Percentiles rank a stretch among this genome's conserved stretches.
phyloP scores from a whole-genome alignment of 1,140 invertebrate species.

The Nephila pilipes region DNA sequence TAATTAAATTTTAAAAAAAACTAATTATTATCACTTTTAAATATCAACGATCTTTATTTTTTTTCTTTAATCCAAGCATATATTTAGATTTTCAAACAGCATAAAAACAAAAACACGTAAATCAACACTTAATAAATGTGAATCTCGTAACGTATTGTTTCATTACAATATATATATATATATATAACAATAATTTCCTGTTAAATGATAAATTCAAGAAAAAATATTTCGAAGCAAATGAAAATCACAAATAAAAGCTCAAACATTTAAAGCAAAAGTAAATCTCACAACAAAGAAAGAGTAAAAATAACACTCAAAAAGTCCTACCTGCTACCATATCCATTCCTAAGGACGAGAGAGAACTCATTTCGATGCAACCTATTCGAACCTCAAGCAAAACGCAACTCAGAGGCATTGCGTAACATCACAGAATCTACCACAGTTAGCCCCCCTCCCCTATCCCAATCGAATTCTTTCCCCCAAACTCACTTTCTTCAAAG shows the following conservation, averaged over 20 bases:
- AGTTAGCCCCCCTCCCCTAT: neutral
- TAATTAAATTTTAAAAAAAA: too few species aligned
- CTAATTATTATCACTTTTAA: too few species aligned
- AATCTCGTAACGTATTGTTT: too few species aligned
- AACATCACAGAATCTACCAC: neutral
- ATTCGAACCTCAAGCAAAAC: conserved; percentile 21
- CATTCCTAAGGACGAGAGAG: neutral
- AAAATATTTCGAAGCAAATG: neutral
- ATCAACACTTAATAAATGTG: too few species aligned
- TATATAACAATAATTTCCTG: too few species aligned
- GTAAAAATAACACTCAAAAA: neutral
- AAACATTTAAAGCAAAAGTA: neutral
- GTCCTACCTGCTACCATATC: neutral
- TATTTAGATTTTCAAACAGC: too few species aligned
- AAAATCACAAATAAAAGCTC: neutral
- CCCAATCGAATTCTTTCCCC: neutral
- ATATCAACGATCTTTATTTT: too few species aligned
- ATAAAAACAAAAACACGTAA: too few species aligned
- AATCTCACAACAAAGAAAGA: too few species aligned
- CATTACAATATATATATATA: too few species aligned
- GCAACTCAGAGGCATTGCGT: neutral
- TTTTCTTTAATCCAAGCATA: too few species aligned
- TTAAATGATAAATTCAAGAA: too few species aligned
- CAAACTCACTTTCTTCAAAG: conserved; percentile 23
- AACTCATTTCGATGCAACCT: neutral